Evolutionary conservation across 2,888 invertebrate genomes (phyloP).

Genomic region (Alitta virens): DNA sequence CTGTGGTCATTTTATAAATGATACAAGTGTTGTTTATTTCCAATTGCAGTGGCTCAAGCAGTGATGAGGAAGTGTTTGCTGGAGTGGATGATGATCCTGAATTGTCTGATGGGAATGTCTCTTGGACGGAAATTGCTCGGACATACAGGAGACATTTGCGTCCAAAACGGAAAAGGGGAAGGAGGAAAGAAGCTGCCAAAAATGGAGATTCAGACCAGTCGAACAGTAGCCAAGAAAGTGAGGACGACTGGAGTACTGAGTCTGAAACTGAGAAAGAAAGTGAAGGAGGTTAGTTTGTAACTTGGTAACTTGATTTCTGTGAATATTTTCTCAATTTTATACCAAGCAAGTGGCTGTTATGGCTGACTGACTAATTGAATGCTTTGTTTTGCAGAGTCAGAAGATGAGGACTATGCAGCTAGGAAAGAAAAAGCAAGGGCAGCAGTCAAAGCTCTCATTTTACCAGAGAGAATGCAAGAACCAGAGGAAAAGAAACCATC

Average conservation of each 20-base stretch:
- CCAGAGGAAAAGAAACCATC: constrained; percentile 23
- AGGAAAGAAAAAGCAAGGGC: not conserved
- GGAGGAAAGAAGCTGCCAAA: not conserved
- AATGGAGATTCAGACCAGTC: constrained; percentile 10
- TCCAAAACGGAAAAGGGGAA: constrained; percentile 1
- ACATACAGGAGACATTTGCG: constrained; percentile 10
- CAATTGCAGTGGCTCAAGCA: too few species aligned
- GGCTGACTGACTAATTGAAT: too few species aligned
- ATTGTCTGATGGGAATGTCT: constrained; percentile 21
- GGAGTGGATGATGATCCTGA: constrained; percentile 5
- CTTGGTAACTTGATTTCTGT: too few species aligned
- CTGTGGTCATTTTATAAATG: too few species aligned
- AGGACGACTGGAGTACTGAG: constrained; percentile 28
- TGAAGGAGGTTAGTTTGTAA: constrained; percentile 8
- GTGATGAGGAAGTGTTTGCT: not conserved
- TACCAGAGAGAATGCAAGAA: not conserved
- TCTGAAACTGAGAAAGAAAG: constrained; percentile 25
- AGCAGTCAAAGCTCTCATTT: not conserved
- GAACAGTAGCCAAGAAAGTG: constrained; percentile 23
- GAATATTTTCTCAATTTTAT: too few species aligned
- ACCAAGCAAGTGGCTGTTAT: too few species aligned
- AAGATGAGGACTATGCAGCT: constrained; percentile 5
- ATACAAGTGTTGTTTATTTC: too few species aligned
- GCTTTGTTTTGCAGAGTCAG: not conserved
- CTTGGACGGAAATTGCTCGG: constrained; percentile 23